Evolutionary conservation across 2,113 vertebrate genomes (phyloP).

Genomic region (Azemiops feae): DNA sequence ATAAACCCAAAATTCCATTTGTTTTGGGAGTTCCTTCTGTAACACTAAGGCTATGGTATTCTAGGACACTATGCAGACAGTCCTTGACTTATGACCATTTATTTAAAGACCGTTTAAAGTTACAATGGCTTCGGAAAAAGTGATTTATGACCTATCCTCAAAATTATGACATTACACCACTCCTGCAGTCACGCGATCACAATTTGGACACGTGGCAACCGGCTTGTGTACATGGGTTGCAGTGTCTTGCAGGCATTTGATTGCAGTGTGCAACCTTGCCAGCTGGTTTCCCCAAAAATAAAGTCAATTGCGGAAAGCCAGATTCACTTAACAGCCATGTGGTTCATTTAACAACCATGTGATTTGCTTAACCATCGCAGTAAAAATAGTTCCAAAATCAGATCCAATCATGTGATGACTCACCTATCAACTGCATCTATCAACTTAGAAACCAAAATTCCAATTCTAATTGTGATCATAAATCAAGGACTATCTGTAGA

Average conservation of each 20-base stretch:
- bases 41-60: background rate
- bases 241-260: background rate
- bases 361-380: background rate
- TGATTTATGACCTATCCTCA: background rate
- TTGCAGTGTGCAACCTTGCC: background rate
- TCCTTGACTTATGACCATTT: background rate
- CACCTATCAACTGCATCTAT: background rate
- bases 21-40: background rate
- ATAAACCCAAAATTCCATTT: background rate
- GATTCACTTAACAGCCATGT: background rate
- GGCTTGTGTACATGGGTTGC: background rate
- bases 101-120: background rate
- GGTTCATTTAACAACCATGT: background rate
- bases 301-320: background rate
- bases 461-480: background rate
- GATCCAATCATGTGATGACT: background rate
- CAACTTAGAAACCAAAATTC: background rate
- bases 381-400: background rate
- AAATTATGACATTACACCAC: background rate
- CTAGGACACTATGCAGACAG: background rate
- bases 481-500: background rate
- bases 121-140: background rate
- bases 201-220: background rate
- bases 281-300: background rate
- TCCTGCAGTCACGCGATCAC: background rate